Evolutionary conservation across 2,797 vertebrate genomes (phyloP).

Genomic region (Rhyacichthys aspro): DNA sequence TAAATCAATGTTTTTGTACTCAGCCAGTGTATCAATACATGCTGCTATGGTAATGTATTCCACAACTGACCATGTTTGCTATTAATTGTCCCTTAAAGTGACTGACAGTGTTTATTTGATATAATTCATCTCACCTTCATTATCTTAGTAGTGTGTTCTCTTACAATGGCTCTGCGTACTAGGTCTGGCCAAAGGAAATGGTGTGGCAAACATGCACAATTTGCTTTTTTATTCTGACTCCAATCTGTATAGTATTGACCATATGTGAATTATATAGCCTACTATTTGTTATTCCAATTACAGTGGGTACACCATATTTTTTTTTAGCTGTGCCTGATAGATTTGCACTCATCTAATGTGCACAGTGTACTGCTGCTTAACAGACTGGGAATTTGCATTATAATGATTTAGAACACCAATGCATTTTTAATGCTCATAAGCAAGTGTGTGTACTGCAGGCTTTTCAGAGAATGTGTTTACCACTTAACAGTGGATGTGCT

Average conservation of each 20-base stretch:
- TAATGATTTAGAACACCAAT: constrained; percentile 76
- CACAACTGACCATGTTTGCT: constrained; percentile 30
- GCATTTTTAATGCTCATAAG: constrained; percentile 78
- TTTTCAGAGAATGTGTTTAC: constrained; percentile 55
- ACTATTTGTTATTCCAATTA: constrained; percentile 78
- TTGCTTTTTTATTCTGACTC: constrained; percentile 47
- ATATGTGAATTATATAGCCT: constrained; percentile 71
- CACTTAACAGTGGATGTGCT: constrained; percentile 46
- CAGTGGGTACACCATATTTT: constrained; percentile 66
- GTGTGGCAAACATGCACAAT: constrained; percentile 62
- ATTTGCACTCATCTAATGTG: constrained; percentile 74
- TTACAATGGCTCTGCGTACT: constrained; percentile 55
- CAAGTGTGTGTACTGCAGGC: constrained; percentile 54
- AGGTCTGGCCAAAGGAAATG: constrained; percentile 59
- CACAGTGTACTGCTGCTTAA: constrained; percentile 68
- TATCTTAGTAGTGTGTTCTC: constrained; percentile 51
- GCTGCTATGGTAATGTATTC: constrained; percentile 27
- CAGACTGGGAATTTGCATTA: constrained; percentile 76
- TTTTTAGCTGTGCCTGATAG: constrained; percentile 71
- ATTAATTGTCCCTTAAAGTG: constrained; percentile 58
- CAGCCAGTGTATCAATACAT: constrained; percentile 33
- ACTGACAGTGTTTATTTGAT: constrained; percentile 64
- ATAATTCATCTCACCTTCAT: constrained; percentile 66
- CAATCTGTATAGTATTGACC: constrained; percentile 71
- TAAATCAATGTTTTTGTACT: constrained; percentile 39